These are phyloP conservation scores for Sebastes dallii DNA, from an alignment of 2,797 vertebrate species.

Conservation along the genomic window DNA sequence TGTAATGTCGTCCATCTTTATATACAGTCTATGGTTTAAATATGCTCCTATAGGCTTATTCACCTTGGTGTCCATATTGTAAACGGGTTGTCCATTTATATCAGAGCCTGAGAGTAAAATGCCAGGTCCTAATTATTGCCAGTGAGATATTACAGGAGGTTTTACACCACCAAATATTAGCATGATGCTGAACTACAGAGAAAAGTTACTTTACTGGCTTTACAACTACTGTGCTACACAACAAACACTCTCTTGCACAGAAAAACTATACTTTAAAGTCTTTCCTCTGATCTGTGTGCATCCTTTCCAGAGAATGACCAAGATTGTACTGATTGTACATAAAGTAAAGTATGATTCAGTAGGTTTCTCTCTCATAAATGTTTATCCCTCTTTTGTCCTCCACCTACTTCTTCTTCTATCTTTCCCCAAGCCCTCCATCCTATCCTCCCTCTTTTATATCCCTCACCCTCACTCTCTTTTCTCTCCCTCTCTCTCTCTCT, in stretches of 20 bases:
- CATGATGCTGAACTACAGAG: background rate
- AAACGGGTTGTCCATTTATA: background rate
- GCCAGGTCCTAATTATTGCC: background rate
- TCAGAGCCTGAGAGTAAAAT: constrained; percentile 7
- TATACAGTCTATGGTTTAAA: background rate
- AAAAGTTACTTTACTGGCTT: background rate
- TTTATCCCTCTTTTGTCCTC: constrained; percentile 20
- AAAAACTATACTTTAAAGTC: background rate
- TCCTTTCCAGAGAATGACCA: background rate
- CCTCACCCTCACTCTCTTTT: constrained; percentile 11
- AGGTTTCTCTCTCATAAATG: background rate
- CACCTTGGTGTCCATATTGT: background rate
- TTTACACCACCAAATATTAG: background rate
- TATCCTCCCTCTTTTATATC: background rate
- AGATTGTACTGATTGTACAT: constrained; percentile 5
- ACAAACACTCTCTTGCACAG: background rate
- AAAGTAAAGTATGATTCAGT: constrained; percentile 17
- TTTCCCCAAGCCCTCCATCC: constrained; percentile 7
- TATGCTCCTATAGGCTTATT: background rate
- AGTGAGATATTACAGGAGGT: background rate
- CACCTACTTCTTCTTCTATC: constrained; percentile 23
- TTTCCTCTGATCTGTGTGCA: background rate
- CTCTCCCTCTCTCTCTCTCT: constrained; percentile 36
- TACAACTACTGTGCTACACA: background rate
- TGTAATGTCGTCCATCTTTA: too few relatives aligned